A percentile compares a stretch with the other conserved stretches of the same genome.
Conservation (phyloP, 2,797 vertebrate genomes). For the Hephaestus fuliginosus region DNA sequence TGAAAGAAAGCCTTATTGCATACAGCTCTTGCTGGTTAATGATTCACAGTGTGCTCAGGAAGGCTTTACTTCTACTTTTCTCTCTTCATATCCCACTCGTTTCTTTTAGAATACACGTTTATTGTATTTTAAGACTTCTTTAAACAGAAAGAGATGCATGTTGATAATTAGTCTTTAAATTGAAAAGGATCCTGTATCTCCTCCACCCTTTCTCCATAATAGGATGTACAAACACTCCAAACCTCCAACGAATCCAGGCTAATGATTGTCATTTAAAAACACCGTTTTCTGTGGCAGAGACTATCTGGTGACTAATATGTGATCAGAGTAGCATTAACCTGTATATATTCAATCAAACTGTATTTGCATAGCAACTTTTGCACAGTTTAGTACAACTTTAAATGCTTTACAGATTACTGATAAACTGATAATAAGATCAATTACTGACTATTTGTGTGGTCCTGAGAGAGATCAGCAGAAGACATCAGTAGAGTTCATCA, state of each 20-base stretch:
- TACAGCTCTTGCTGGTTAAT: slow-evolving; percentile 46
- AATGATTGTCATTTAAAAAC: neutral
- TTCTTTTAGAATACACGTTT: neutral
- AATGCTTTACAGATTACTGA: neutral
- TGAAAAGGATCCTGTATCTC: neutral
- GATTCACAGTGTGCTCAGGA: slow-evolving; percentile 50
- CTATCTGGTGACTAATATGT: neutral
- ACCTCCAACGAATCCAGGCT: neutral
- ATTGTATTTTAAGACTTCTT: neutral
- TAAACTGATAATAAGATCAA: neutral
- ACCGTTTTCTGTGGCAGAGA: neutral
- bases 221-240: neutral
- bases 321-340: neutral
- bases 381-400: neutral
- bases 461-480: neutral
- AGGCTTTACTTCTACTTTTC: neutral
- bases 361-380: neutral
- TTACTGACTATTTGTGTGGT: neutral
- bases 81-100: neutral
- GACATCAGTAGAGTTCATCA: neutral
- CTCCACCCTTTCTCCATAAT: neutral
- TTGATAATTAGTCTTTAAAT: neutral
- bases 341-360: neutral
- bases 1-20: slow-evolving; percentile 55
- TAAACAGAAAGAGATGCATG: neutral